Evolutionary conservation across 2,113 vertebrate genomes (phyloP).

Genomic region (Prochilodus magdalenae): DNA sequence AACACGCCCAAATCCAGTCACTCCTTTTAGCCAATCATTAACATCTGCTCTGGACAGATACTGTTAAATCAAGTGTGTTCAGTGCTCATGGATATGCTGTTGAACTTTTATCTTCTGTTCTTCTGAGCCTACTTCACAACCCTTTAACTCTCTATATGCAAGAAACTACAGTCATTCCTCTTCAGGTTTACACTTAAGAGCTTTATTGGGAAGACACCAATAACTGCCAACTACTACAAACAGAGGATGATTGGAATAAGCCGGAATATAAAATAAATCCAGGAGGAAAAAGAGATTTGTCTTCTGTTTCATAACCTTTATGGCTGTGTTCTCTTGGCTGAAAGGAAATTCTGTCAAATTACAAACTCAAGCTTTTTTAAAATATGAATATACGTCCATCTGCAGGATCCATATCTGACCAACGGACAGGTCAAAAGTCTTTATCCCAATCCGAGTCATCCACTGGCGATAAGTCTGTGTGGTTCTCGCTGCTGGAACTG

Average conservation of each 20-base stretch:
- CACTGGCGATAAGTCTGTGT: slow-evolving; percentile 46
- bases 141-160: neutral
- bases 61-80: too few relatives aligned
- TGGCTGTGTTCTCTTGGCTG: neutral
- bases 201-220: slow-evolving; percentile 1
- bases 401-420: neutral
- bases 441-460: slow-evolving; percentile 68
- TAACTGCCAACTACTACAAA: neutral
- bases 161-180: neutral
- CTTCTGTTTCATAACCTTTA: too few relatives aligned
- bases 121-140: neutral
- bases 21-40: too few relatives aligned
- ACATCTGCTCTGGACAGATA: too few relatives aligned
- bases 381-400: slow-evolving; percentile 2
- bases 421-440: slow-evolving; percentile 66
- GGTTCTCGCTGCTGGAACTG: slow-evolving; percentile 49
- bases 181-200: neutral
- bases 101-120: too few relatives aligned
- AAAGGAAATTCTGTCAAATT: neutral
- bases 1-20: too few relatives aligned
- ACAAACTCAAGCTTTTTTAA: neutral
- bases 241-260: neutral
- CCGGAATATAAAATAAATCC: neutral
- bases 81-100: too few relatives aligned
- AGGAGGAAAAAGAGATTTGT: neutral